Evolutionary conservation across 2,797 vertebrate genomes (phyloP).

Genomic region (Rhabdomys pumilio): DNA sequence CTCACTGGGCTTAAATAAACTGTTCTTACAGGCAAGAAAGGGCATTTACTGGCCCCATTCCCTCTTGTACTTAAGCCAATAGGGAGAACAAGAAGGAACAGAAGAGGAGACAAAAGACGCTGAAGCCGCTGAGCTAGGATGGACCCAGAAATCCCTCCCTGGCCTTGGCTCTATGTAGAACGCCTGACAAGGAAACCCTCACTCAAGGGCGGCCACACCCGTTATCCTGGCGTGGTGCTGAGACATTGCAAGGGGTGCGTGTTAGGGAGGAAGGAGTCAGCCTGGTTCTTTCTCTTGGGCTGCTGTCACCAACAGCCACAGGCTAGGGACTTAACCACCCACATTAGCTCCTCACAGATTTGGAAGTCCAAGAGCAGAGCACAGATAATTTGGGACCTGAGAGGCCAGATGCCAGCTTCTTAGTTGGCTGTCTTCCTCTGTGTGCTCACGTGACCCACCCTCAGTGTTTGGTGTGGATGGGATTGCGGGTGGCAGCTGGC

Average conservation of each 20-base stretch:
- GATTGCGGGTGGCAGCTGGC: background rate
- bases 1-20: constrained; percentile 34
- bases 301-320: rapidly evolving
- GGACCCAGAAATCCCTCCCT: rapidly evolving
- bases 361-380: background rate
- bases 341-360: rapidly evolving
- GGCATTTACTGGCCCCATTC: background rate
- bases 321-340: rapidly evolving
- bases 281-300: background rate
- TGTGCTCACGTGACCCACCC: rapidly evolving
- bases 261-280: rapidly evolving
- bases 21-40: background rate
- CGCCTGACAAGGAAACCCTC: rapidly evolving
- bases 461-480: background rate
- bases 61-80: background rate
- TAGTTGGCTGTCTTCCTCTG: rapidly evolving
- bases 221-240: rapidly evolving
- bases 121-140: rapidly evolving
- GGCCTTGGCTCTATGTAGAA: rapidly evolving
- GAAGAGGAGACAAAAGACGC: background rate
- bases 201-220: background rate
- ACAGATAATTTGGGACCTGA: rapidly evolving
- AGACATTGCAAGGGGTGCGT: rapidly evolving
- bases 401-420: background rate
- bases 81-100: background rate